These are phyloP conservation scores for Metallyticus violacea DNA, from an alignment of 2,888 invertebrate species.

Conservation along the genomic window DNA sequence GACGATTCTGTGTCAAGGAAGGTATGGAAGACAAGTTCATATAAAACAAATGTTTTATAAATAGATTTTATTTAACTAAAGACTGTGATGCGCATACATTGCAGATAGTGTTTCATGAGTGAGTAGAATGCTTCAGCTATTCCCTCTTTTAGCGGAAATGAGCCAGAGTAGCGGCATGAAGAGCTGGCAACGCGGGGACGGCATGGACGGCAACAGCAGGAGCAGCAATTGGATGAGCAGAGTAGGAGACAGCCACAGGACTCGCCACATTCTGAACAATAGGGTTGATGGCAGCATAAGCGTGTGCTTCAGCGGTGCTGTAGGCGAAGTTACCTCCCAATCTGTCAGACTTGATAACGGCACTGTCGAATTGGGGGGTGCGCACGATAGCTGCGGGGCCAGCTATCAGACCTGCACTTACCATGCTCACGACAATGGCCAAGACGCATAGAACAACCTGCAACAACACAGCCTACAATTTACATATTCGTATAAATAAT, in stretches of 20 bases:
- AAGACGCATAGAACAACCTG: conserved; percentile 19
- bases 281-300: conserved; percentile 49
- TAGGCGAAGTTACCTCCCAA: conserved; percentile 56
- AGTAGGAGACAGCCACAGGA: conserved; percentile 45
- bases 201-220: conserved; percentile 27
- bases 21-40: neutral
- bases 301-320: conserved; percentile 53
- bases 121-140: too few relatives aligned
- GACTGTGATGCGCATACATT: neutral
- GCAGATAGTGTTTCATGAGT: neutral
- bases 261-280: conserved; percentile 43
- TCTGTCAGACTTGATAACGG: conserved; percentile 52
- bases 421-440: conserved; percentile 19
- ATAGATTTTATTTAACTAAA: neutral
- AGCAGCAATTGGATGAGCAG: conserved; percentile 37
- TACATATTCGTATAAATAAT: neutral
- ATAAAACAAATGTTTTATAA: neutral
- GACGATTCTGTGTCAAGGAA: neutral
- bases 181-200: conserved; percentile 11
- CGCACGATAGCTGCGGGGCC: conserved; percentile 42
- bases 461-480: neutral
- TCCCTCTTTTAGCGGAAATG: neutral
- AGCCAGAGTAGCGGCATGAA: neutral
- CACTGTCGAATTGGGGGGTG: conserved; percentile 51
- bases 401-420: conserved; percentile 31